These are phyloP conservation scores for Lepas anatifera DNA, from an alignment of 2,888 invertebrate genomes.

Conservation along the genomic window DNA sequence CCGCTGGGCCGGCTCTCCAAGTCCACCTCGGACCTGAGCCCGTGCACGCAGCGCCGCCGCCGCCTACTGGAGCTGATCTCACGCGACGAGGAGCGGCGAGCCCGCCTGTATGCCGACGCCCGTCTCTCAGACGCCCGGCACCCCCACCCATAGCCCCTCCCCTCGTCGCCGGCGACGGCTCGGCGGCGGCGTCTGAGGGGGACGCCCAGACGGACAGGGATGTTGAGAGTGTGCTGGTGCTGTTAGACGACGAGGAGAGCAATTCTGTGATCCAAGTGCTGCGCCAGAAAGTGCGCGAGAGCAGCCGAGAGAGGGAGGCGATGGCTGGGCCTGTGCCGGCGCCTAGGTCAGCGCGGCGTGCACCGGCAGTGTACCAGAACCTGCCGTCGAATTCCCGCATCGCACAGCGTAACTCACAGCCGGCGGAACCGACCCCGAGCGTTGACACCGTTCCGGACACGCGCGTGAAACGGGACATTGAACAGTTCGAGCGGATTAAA, in stretches of 20 bases:
- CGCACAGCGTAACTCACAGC: neutral
- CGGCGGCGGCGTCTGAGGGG: slow-evolving; percentile 15
- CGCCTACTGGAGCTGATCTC: slow-evolving; percentile 19
- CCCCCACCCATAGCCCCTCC: slow-evolving; percentile 23
- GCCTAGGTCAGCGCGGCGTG: neutral
- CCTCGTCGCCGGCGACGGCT: slow-evolving; percentile 19
- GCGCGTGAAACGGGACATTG: neutral
- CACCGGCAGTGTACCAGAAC: neutral
- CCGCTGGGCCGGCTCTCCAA: slow-evolving; percentile 22
- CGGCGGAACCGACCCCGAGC: neutral
- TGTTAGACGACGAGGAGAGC: slow-evolving; percentile 9
- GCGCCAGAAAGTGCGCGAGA: slow-evolving; percentile 13
- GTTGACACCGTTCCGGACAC: neutral
- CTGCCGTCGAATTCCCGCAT: neutral
- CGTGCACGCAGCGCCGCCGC: slow-evolving; percentile 17
- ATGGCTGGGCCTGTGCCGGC: slow-evolving; percentile 14
- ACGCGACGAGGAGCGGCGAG: slow-evolving; percentile 14
- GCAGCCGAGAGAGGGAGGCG: neutral
- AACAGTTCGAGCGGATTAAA: slow-evolving; percentile 5
- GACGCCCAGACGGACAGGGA: slow-evolving; percentile 22
- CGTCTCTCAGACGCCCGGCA: slow-evolving; percentile 20
- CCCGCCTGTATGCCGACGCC: neutral
- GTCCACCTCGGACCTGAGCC: slow-evolving; percentile 20
- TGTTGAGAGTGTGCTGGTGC: slow-evolving; percentile 12
- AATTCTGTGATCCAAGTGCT: slow-evolving; percentile 14